Evolutionary conservation across 2,113 vertebrate genomes (phyloP).

Genomic region (Larimichthys polyactis): DNA sequence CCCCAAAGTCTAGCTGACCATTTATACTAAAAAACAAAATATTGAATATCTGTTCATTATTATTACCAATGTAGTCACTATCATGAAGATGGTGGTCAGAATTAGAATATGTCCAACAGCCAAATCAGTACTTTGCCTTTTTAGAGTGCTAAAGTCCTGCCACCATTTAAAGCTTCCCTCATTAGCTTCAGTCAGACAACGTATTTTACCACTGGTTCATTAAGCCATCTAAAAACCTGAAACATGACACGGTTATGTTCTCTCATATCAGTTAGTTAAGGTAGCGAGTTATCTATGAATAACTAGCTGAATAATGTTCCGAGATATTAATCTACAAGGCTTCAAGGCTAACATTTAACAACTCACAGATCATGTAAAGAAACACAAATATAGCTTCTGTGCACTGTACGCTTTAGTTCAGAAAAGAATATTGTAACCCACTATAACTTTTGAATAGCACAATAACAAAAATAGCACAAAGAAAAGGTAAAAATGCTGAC

Average conservation of each 20-base stretch:
- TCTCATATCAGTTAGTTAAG: neutral
- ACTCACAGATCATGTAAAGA: neutral
- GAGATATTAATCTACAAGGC: no score
- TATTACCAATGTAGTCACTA: neutral
- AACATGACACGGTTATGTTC: neutral
- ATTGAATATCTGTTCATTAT: neutral
- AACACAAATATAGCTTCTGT: no score
- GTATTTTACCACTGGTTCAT: no score
- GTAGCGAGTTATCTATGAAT: no score
- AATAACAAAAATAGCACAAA: neutral
- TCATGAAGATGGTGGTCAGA: neutral
- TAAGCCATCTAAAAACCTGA: neutral
- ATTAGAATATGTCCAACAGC: neutral
- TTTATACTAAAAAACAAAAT: neutral
- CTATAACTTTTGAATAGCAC: neutral
- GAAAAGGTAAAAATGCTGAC: neutral
- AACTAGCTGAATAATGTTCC: neutral
- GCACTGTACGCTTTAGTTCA: no score
- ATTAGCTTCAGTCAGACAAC: neutral
- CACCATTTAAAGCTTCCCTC: neutral
- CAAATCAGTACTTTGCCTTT: neutral
- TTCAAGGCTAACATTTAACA: no score
- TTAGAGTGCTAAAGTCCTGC: neutral
- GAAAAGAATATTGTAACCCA: no score
- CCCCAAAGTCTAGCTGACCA: neutral